These are phyloP conservation scores for Drosophila neutralis DNA, from an alignment of 2,888 invertebrate species.

Conservation along the genomic window DNA sequence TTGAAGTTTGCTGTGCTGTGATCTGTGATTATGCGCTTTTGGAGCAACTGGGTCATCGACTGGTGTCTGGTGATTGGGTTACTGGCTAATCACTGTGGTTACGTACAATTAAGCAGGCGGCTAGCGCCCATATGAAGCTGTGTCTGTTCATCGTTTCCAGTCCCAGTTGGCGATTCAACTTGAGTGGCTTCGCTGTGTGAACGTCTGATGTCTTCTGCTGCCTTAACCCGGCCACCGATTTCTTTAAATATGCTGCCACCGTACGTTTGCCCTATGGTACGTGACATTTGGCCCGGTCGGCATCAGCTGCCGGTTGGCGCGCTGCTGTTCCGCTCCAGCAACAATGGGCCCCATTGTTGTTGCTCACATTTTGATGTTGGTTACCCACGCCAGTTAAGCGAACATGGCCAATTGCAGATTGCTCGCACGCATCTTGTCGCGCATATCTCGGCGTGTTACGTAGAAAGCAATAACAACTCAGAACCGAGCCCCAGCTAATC, in stretches of 20 bases:
- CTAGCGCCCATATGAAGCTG: constrained; percentile 77
- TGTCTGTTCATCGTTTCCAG: constrained; percentile 80
- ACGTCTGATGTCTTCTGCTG: constrained; percentile 75
- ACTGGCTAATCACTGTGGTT: constrained; percentile 20
- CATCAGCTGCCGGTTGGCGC: constrained; percentile 45
- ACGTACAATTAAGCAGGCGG: constrained; percentile 83
- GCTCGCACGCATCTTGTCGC: constrained; percentile 66
- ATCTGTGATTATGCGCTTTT: not conserved
- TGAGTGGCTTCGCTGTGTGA: constrained; percentile 62
- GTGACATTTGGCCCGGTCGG: constrained; percentile 75
- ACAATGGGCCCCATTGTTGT: constrained; percentile 19
- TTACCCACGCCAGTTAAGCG: constrained; percentile 58
- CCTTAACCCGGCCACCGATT: constrained; percentile 60
- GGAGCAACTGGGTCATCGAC: constrained; percentile 14
- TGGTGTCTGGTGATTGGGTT: not conserved
- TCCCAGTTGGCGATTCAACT: constrained; percentile 63
- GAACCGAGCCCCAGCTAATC: constrained; percentile 27
- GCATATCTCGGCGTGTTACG: constrained; percentile 70
- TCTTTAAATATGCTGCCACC: constrained; percentile 80
- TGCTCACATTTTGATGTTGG: constrained; percentile 27
- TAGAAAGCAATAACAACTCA: constrained; percentile 58
- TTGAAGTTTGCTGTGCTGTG: not conserved
- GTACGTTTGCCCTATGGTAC: constrained; percentile 57
- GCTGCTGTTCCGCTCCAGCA: constrained; percentile 61
- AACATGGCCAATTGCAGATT: constrained; percentile 76